Percentiles rank a stretch among this genome's conserved stretches.
Evolutionary conservation across 2,888 invertebrate species (phyloP).

Genomic region (Drosophila demipolita): DNA sequence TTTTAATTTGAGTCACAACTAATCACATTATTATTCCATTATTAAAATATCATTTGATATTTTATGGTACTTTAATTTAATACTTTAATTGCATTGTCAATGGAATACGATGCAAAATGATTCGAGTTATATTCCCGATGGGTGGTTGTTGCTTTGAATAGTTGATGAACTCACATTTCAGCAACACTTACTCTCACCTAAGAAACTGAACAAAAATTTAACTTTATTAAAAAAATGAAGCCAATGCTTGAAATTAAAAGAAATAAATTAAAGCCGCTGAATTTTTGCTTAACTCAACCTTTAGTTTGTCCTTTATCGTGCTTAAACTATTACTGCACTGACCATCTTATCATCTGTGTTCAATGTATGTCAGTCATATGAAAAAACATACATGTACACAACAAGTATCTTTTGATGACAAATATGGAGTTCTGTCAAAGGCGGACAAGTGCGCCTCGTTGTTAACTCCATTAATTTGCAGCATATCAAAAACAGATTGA

Average conservation of each 20-base stretch:
- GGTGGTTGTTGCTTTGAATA: neutral
- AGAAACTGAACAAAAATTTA: neutral
- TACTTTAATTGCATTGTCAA: neutral
- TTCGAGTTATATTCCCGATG: neutral
- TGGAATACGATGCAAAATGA: neutral
- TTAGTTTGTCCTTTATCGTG: neutral
- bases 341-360: neutral
- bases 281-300: neutral
- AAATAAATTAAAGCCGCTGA: neutral
- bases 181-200: neutral
- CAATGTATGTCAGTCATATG: neutral
- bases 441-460: conserved; percentile 32
- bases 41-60: neutral
- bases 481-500: conserved; percentile 70
- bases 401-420: neutral
- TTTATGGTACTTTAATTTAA: neutral
- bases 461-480: conserved; percentile 71
- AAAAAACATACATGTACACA: neutral
- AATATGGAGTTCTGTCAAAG: neutral
- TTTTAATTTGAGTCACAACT: too few relatives aligned
- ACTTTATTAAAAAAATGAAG: neutral
- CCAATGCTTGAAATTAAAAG: neutral
- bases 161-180: neutral
- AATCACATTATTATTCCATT: neutral
- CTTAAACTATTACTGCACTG: neutral